Conservation (phyloP, 2,113 vertebrate species). For the Atlantisia rogersi region DNA sequence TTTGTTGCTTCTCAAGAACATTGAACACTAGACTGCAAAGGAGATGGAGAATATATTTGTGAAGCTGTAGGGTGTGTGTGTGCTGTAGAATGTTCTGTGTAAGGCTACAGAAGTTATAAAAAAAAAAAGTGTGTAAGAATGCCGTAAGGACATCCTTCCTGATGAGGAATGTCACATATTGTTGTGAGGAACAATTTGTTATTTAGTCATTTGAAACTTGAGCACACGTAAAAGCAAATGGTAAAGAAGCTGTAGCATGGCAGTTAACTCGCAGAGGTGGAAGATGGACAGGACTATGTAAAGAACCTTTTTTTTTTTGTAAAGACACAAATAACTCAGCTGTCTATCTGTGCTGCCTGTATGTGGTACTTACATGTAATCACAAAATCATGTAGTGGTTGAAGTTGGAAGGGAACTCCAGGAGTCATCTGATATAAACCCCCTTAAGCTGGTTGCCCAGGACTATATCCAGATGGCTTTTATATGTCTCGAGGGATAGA, state of each 20-base stretch:
- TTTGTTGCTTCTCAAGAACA: neutral
- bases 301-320: fast-evolving
- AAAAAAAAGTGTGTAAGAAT: neutral
- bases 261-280: neutral
- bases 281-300: neutral
- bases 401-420: neutral
- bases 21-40: neutral
- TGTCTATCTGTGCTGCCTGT: neutral
- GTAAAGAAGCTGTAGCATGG: neutral
- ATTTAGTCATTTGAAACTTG: neutral
- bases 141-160: neutral
- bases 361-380: neutral
- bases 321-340: neutral
- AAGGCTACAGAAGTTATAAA: neutral
- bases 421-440: neutral
- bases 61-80: neutral
- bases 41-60: neutral
- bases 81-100: neutral
- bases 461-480: neutral
- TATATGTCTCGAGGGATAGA: neutral
- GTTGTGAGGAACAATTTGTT: neutral
- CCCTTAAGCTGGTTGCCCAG: neutral
- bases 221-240: neutral
- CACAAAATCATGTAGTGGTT: neutral
- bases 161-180: neutral